Conservation (phyloP, 2,113 vertebrate genomes). For the Daphoenositta chrysoptera region DNA sequence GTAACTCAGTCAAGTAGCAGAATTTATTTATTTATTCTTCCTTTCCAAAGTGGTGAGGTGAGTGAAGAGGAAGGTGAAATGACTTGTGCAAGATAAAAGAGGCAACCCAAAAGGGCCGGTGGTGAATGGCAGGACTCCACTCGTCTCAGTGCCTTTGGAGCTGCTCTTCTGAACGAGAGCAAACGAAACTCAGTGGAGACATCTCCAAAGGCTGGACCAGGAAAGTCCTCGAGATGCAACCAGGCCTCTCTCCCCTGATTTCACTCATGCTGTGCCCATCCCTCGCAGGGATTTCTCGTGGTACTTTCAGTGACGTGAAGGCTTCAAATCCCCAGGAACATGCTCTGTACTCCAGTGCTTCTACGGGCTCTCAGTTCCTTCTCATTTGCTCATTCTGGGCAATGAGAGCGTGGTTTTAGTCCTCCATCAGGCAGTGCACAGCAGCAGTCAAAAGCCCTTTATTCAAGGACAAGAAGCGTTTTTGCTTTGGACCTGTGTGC, state of each 20-base stretch:
- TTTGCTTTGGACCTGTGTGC: not conserved
- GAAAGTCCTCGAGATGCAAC: not conserved
- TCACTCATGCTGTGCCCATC: not conserved
- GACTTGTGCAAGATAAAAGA: not conserved
- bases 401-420: not conserved
- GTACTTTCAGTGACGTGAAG: rapidly evolving
- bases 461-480: not conserved
- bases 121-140: not conserved
- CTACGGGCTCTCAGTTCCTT: not conserved
- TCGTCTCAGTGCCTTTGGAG: not conserved
- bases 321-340: not conserved
- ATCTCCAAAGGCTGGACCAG: not conserved
- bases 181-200: rapidly evolving
- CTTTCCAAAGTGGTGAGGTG: not conserved
- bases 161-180: too few relatives aligned
- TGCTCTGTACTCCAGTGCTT: not conserved
- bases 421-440: not conserved
- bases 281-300: not conserved
- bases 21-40: not conserved
- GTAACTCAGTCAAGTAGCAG: not conserved
- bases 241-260: not conserved
- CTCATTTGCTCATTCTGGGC: not conserved
- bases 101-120: not conserved
- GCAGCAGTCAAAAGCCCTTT: not conserved
- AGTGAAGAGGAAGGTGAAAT: not conserved